Evolutionary conservation across 2,113 vertebrate genomes (phyloP).

Genomic region (Scophthalmus maximus): DNA sequence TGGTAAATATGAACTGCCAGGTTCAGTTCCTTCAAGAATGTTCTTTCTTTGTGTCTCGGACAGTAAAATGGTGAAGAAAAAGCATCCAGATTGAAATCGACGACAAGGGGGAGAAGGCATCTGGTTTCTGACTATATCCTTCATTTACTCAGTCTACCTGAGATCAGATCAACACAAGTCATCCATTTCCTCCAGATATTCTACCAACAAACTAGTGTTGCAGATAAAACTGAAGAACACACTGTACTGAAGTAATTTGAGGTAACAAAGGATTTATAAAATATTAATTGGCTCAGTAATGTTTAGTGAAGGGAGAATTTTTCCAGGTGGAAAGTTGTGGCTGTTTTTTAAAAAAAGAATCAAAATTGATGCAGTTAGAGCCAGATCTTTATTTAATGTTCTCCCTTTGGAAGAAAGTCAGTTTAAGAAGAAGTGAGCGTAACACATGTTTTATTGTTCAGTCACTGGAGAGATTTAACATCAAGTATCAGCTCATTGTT

Average conservation of each 20-base stretch:
- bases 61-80: slow-evolving; percentile 1
- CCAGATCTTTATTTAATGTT: background rate
- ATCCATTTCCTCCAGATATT: slow-evolving; percentile 3
- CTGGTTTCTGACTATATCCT: background rate
- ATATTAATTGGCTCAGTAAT: slow-evolving; percentile 42
- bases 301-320: slow-evolving; percentile 30
- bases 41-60: background rate
- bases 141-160: background rate
- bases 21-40: slow-evolving; percentile 24
- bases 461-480: slow-evolving; percentile 24
- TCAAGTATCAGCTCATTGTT: slow-evolving; percentile 59
- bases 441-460: slow-evolving; percentile 21
- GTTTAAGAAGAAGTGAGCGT: background rate
- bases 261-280: slow-evolving; percentile 49
- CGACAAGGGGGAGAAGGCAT: background rate
- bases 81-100: background rate
- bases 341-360: slow-evolving; percentile 10
- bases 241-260: slow-evolving; percentile 44
- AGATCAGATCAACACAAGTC: slow-evolving; percentile 1
- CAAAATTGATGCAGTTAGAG: background rate
- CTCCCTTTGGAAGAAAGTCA: background rate
- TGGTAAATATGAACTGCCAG: slow-evolving; percentile 42
- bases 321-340: slow-evolving; percentile 19
- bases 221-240: slow-evolving; percentile 34
- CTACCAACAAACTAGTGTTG: background rate